Evolutionary conservation across 2,113 vertebrate species (phyloP).

Genomic region (Coracopsis vasa): DNA sequence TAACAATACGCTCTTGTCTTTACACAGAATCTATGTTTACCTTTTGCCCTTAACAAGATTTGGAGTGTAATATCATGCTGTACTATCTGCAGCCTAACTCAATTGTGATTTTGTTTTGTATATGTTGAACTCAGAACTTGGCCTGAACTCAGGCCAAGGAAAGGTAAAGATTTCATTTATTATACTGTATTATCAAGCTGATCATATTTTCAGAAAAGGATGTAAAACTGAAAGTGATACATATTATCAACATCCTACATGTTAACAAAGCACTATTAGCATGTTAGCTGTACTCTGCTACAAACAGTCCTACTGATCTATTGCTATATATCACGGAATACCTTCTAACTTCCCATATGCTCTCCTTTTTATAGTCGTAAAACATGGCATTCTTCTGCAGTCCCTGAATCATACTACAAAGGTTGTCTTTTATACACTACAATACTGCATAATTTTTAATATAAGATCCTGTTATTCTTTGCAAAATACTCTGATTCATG

Average conservation of each 20-base stretch:
- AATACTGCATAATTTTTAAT: not conserved
- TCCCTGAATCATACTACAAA: not conserved
- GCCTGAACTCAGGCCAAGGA: too few relatives aligned
- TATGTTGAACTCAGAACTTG: not conserved
- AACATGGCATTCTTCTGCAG: not conserved
- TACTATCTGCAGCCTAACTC: not conserved
- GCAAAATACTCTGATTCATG: not conserved
- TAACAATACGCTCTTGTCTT: not conserved
- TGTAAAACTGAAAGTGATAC: not conserved
- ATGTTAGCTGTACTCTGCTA: not conserved
- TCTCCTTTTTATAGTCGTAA: not conserved
- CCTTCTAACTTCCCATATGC: not conserved
- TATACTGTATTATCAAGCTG: not conserved
- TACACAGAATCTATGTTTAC: not conserved
- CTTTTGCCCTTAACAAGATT: not conserved
- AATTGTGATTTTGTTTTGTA: not conserved
- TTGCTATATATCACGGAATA: not conserved
- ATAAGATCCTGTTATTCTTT: not conserved
- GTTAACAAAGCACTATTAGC: not conserved
- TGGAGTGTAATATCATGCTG: not conserved
- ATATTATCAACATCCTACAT: not conserved
- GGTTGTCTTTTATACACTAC: not conserved
- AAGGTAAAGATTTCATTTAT: not conserved
- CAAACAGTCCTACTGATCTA: not conserved
- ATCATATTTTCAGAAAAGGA: not conserved